phyloP scores from a whole-genome alignment of 2,888 invertebrate genomes.

The Escarpia spicata region DNA sequence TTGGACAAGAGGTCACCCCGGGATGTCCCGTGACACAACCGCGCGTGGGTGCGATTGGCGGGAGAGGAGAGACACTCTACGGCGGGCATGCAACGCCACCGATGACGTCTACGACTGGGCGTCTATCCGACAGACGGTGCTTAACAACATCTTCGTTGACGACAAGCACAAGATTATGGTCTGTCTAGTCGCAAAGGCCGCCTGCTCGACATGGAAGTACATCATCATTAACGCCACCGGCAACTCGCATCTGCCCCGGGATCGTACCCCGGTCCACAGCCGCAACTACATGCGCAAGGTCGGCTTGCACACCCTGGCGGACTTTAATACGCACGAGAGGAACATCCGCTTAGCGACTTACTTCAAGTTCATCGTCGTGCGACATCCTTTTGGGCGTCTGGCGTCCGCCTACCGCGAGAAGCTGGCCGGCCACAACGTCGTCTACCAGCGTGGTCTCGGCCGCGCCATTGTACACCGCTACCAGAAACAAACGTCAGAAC shows the following conservation, averaged over 20 bases:
- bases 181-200: neutral
- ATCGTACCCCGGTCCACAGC: slow-evolving; percentile 24
- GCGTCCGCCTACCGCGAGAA: slow-evolving; percentile 34
- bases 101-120: neutral
- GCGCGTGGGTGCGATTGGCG: no score
- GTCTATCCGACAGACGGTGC: neutral
- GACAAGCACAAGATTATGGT: neutral
- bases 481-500: neutral
- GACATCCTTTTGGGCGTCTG: slow-evolving; percentile 33
- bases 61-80: neutral
- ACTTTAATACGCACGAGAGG: neutral
- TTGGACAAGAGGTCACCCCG: no score
- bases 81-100: neutral
- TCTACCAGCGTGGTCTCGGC: slow-evolving; percentile 25
- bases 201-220: neutral
- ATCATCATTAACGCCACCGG: neutral
- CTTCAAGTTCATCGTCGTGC: slow-evolving; percentile 32
- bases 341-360: neutral
- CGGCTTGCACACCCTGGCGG: slow-evolving; percentile 19
- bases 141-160: neutral
- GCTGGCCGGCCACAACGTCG: slow-evolving; percentile 21
- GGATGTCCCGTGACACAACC: no score
- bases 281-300: slow-evolving; percentile 21
- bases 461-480: slow-evolving; percentile 23
- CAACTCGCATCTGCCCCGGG: neutral